phyloP scores from a whole-genome alignment of 2,888 invertebrate genomes.

The Synergus itoensis region DNA sequence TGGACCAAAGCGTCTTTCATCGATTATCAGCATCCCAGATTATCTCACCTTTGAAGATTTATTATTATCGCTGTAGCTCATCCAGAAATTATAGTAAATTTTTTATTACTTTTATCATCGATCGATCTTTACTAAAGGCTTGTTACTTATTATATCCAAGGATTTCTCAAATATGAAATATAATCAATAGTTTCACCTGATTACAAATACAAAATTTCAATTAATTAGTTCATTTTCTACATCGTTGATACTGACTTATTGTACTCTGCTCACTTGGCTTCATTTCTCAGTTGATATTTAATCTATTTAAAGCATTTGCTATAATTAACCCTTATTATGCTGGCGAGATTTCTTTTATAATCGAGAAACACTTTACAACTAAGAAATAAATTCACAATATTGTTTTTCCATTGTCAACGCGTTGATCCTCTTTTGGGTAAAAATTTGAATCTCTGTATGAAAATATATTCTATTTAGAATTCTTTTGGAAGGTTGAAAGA shows the following conservation, averaged over 20 bases:
- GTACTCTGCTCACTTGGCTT: neutral
- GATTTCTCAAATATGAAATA: neutral
- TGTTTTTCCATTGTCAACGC: neutral
- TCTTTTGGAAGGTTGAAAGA: neutral
- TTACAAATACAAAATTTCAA: no score
- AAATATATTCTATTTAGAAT: neutral
- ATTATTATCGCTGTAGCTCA: constrained; percentile 13
- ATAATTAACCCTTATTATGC: constrained; percentile 1
- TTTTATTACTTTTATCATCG: constrained; percentile 19
- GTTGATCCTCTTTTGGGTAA: no score
- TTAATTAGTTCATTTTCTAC: no score
- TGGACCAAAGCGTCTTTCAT: constrained; percentile 8
- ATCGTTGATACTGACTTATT: neutral
- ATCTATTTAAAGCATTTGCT: neutral
- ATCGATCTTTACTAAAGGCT: neutral
- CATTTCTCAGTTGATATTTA: constrained; percentile 8
- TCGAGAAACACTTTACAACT: neutral
- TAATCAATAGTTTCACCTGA: neutral
- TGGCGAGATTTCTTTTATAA: neutral
- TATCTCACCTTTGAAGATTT: constrained; percentile 26
- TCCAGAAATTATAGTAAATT: constrained; percentile 19
- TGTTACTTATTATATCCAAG: neutral
- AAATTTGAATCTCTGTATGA: no score
- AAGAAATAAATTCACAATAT: neutral
- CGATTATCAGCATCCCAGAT: constrained; percentile 24